phyloP scores from a whole-genome alignment of 1,140 invertebrate genomes.

The Zaprionus inermis region DNA sequence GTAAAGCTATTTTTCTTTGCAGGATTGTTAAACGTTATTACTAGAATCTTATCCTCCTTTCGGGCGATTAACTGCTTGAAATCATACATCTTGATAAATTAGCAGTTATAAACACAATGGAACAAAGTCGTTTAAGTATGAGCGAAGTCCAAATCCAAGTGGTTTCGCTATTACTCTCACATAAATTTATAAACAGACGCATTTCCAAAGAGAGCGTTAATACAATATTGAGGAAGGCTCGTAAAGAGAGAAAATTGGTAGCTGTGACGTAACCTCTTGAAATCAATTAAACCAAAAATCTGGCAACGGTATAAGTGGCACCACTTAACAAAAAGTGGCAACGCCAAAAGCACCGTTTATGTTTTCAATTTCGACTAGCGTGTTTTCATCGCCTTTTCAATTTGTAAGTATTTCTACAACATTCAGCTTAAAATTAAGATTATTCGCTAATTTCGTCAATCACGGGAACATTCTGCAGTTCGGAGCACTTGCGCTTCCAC shows the following conservation, averaged over 20 bases:
- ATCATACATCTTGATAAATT: constrained; percentile 55
- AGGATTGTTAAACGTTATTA: constrained; percentile 90
- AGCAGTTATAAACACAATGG: not conserved
- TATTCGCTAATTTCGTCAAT: constrained; percentile 84
- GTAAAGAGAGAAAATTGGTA: not conserved
- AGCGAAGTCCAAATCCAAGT: constrained; percentile 17
- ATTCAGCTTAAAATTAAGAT: constrained; percentile 48
- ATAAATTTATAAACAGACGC: not conserved
- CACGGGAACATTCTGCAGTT: constrained; percentile 83
- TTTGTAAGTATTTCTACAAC: constrained; percentile 47
- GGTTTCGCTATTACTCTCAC: not conserved
- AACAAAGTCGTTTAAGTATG: not conserved
- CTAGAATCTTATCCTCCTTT: constrained; percentile 69
- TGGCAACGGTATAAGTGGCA: constrained; percentile 18
- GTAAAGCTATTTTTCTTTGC: constrained; percentile 92
- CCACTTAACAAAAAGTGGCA: constrained; percentile 27
- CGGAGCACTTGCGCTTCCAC: constrained; percentile 83
- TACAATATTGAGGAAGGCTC: not conserved
- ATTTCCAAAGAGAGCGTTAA: not conserved
- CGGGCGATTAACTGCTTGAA: constrained; percentile 59
- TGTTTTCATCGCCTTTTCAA: constrained; percentile 15
- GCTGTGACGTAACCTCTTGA: constrained; percentile 7
- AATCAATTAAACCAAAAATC: not conserved
- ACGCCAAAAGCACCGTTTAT: not conserved
- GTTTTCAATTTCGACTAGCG: not conserved